phyloP scores from a whole-genome alignment of 2,797 vertebrate species.

The Oreortyx pictus region DNA sequence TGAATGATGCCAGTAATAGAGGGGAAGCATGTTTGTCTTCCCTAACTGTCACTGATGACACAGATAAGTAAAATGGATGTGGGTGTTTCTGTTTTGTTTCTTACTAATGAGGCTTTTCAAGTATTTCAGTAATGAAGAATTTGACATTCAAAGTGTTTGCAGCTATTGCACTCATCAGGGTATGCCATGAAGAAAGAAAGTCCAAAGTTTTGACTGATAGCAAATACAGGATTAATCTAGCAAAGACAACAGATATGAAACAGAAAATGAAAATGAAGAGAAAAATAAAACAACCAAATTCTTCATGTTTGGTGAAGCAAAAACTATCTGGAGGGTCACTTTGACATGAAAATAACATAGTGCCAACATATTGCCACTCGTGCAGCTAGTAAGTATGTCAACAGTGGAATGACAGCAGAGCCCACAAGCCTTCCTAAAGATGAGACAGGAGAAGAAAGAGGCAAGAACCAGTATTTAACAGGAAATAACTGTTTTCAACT shows the following conservation, averaged over 20 bases:
- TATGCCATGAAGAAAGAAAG: background rate
- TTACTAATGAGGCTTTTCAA: slow-evolving; percentile 72
- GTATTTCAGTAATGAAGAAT: slow-evolving; percentile 67
- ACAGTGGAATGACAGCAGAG: background rate
- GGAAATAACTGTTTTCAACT: background rate
- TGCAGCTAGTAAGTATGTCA: background rate
- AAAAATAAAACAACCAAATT: slow-evolving; percentile 6
- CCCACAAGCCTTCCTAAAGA: background rate
- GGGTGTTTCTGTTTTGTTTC: slow-evolving; percentile 68
- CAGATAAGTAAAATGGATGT: slow-evolving; percentile 66
- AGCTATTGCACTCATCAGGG: slow-evolving; percentile 63
- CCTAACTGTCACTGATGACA: slow-evolving; percentile 70
- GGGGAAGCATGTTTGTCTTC: slow-evolving; percentile 67
- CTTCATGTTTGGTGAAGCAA: background rate
- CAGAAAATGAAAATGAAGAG: background rate
- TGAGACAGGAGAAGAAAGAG: background rate
- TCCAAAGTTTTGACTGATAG: slow-evolving; percentile 2
- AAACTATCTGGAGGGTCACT: slow-evolving; percentile 28
- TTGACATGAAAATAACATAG: background rate
- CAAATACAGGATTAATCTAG: background rate
- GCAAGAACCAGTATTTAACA: background rate
- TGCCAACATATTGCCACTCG: background rate
- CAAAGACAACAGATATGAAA: background rate
- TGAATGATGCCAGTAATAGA: slow-evolving; percentile 66
- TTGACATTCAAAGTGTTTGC: slow-evolving; percentile 30